phyloP scores from a whole-genome alignment of 1,140 invertebrate genomes.

The Polypedilum pembai region DNA sequence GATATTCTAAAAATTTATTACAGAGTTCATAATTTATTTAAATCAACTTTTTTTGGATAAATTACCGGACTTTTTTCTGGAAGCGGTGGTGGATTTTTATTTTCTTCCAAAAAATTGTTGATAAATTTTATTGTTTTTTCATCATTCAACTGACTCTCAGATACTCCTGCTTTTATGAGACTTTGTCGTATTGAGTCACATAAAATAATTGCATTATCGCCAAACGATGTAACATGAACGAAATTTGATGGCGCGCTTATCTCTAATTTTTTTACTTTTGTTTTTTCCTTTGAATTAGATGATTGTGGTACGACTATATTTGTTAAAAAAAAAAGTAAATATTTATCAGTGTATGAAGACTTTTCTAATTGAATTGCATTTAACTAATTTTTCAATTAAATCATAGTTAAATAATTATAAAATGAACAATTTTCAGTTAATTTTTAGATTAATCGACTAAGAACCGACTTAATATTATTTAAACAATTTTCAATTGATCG shows the following conservation, averaged over 20 bases:
- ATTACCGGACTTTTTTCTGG: conserved; percentile 48
- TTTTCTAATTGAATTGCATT: no score
- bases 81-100: conserved; percentile 51
- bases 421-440: no score
- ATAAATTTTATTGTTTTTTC: conserved; percentile 85
- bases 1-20: no score
- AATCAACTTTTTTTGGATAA: conserved; percentile 33
- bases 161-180: conserved; percentile 73
- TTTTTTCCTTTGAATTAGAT: conserved; percentile 42
- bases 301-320: no score
- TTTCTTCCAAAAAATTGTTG: conserved; percentile 82
- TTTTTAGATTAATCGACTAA: no score
- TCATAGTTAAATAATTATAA: no score
- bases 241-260: conserved; percentile 85
- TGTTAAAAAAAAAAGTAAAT: no score
- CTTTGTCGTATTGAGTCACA: conserved; percentile 53
- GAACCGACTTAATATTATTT: no score
- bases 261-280: conserved; percentile 81
- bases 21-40: neutral
- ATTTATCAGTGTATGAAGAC: no score
- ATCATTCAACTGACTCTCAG: conserved; percentile 67
- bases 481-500: no score
- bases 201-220: conserved; percentile 58
- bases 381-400: no score
- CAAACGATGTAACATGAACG: conserved; percentile 81